phyloP scores from a whole-genome alignment of 2,888 invertebrate species.

The Drosophila helvetica region DNA sequence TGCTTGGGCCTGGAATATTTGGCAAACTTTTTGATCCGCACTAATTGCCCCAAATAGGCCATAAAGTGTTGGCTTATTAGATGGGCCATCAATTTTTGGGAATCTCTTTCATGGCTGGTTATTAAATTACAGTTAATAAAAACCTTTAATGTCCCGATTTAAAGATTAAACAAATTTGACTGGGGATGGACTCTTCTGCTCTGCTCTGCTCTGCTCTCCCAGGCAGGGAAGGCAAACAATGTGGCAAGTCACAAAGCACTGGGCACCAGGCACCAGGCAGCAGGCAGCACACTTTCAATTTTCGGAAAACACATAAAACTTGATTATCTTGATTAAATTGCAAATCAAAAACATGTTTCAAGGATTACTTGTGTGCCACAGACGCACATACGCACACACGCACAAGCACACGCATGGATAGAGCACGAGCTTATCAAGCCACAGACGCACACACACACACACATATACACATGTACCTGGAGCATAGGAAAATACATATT shows the following conservation, averaged over 20 bases:
- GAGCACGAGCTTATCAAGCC: conserved; percentile 64
- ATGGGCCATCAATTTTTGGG: conserved; percentile 22
- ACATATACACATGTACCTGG: conserved; percentile 1
- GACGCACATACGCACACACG: conserved; percentile 23
- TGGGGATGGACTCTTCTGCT: conserved; percentile 25
- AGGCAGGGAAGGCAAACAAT: conserved; percentile 59
- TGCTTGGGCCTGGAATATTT: conserved; percentile 16
- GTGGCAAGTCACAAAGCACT: conserved; percentile 64
- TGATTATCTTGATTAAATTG: conserved; percentile 81
- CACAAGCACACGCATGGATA: conserved; percentile 9
- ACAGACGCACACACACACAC: conserved; percentile 30
- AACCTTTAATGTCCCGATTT: conserved; percentile 69
- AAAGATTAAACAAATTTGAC: conserved; percentile 59
- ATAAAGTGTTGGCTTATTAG: conserved; percentile 37
- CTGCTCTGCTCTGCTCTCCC: conserved; percentile 1
- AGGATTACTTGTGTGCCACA: conserved; percentile 70
- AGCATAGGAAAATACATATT: conserved; percentile 25
- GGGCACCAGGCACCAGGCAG: too few species aligned
- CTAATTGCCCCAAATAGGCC: conserved; percentile 56
- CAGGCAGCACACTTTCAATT: conserved; percentile 68
- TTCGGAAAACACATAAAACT: conserved; percentile 79
- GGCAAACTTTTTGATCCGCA: conserved; percentile 38
- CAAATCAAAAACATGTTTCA: conserved; percentile 80
- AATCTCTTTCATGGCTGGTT: conserved; percentile 38
- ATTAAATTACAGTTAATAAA: conserved; percentile 71